Evolutionary conservation across 2,888 invertebrate species (phyloP), one percentile per base, ranked within the genome.

Genomic region (Epistrophe eligans): DNA sequence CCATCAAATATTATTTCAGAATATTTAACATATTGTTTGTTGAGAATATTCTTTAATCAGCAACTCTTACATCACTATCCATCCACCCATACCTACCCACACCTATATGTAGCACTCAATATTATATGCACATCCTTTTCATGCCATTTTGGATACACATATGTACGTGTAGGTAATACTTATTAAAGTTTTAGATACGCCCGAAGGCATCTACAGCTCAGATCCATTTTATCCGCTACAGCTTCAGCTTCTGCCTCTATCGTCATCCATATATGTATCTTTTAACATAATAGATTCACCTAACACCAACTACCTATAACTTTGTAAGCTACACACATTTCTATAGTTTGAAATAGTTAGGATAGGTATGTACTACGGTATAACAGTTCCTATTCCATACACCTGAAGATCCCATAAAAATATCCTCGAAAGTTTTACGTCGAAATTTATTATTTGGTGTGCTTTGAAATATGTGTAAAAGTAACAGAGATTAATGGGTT

Each of bases 401-500:
- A 81, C 81, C 85, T 87, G 72, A 58, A 76, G 73, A 70, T 83
- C 72, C 83, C 87, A 87, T 87, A 87, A 82, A 87, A 82, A 87
- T 87, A 83, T 79, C 76, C 55, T 66, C 40, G 50, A 87, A 87
- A 87, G 74, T 87, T 87, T 79, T 60, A 72, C 83, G 74, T 87
- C 79, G 83, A 79, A 87, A 87, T 87, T 87, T 87, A 87, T 87
- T 87, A 87, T 83, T 82, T 83, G 87, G 87, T 87, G 74, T 74
- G 74, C 79, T 79, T 87, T 87, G 87, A 87, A 87, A 87, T 87
- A 87, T 87, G 87, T 87, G 87, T 83, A 87, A 83, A 79, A 79
- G 87, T 87, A 87, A 87, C 87, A 60, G 76, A 87, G 83, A 87
- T 87, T 87, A 83, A 87, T 87, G 79, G 83, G 71, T 66, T 87